Base-by-base conservation (phyloP, 30 jellyfish, hydroid and myxozoan genomes). In the Phacellophora camtschatica region DNA sequence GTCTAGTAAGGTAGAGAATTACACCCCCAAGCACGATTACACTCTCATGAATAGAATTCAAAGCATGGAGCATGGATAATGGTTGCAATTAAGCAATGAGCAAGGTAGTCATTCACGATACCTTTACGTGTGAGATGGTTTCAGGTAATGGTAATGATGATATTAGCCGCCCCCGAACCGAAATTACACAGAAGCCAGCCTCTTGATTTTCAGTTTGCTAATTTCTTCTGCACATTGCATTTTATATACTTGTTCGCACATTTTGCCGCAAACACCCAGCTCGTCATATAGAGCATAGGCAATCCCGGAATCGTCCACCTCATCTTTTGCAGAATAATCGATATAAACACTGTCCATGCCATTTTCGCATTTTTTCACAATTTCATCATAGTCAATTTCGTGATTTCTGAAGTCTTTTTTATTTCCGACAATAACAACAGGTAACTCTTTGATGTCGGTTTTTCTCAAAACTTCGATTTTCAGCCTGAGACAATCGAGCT, bases 361-460 rank as follows among this genome's bases (percentile, higher is more conserved):
- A 31, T 58, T 77, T 3, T 35, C 22, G 32, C 81, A 77, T 5
- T 12, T 25, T 31, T 64, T 77, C 65, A 18, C 20, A 10, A 77
- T 49, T 18, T 42, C 81, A 43, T 58, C 81, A 25, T 48, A n/a
- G 25, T 62, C 11, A 2, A 59, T 46, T 16, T 43, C 82, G n/a
- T 16, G 11, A 1, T 22, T 49, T 10, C 58, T 37, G 25, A 63
- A 25, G 67, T 77, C 89, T 23, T 22, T 29, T 29, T 77, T 77
- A 65, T 77, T 77, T 20, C 89, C 89, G 28, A 77, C 64, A 2
- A 77, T 72, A 30, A 77, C 45, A 8, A 77, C 61, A 16, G 89
- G 82, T 30, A 77, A 22, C 9, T 65, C 68, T 16, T 68, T 10
- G 10, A 65, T 46, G 11, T n/a, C 43, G 16, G 15, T 45, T 50